A percentile compares a stretch with the other conserved stretches of the same genome.
Evolutionary conservation across 2,797 vertebrate species (phyloP).

Genomic region (Gouania willdenowi): DNA sequence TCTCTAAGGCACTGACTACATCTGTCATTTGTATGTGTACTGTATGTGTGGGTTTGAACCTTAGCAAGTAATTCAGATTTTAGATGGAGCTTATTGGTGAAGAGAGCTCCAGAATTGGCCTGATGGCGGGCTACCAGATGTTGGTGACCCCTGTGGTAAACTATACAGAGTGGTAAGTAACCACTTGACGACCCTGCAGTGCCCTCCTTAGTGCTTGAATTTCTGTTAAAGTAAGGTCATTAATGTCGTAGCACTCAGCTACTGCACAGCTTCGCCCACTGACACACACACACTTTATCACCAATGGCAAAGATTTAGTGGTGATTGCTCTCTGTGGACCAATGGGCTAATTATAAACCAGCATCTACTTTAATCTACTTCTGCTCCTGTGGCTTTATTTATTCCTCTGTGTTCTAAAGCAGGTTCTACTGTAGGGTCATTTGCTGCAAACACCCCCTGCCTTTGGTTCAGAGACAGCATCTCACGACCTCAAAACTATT

Average conservation of each 20-base stretch:
- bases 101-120: too few species aligned
- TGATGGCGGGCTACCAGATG: too few species aligned
- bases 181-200: too few species aligned
- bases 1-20: too few species aligned
- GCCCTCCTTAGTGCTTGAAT: too few species aligned
- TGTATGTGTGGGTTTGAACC: too few species aligned
- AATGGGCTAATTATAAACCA: slow-evolving; percentile 70
- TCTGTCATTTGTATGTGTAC: too few species aligned
- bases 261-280: slow-evolving; percentile 10
- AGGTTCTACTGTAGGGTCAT: slow-evolving; percentile 12
- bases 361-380: slow-evolving; percentile 67
- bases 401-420: slow-evolving; percentile 41
- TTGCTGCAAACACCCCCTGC: slow-evolving; percentile 5
- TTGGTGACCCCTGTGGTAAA: too few species aligned
- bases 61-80: too few species aligned
- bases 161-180: too few species aligned
- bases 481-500: slow-evolving; percentile 5
- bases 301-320: slow-evolving; percentile 69
- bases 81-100: too few species aligned
- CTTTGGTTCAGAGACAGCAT: slow-evolving; percentile 31
- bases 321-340: slow-evolving; percentile 57
- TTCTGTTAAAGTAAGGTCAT: too few species aligned
- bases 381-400: slow-evolving; percentile 51
- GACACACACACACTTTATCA: slow-evolving; percentile 65
- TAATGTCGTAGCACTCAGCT: not conserved